Evolutionary conservation across 2,113 vertebrate species (phyloP), one percentile per base, ranked within the genome.

Genomic region (Calypte anna): DNA sequence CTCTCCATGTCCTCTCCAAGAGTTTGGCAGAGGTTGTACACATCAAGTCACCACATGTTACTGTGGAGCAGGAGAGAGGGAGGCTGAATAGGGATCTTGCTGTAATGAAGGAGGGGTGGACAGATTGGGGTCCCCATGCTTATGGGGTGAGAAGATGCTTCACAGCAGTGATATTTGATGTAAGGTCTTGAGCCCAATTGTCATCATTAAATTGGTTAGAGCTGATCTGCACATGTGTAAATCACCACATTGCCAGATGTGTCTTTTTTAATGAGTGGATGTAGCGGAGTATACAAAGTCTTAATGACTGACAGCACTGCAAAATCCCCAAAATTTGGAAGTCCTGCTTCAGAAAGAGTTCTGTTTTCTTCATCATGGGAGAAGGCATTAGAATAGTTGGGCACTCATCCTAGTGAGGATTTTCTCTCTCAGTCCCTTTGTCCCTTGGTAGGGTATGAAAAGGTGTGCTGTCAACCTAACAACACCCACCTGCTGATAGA

Each of bases 381-480:
- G 17, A 46, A 24, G 19, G 36, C 50, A 5, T 10, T 48, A 23
- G 54, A 54, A 30, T 15, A 74, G 48, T 19, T 77, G 44, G 25
- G 33, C 24, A 12, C 5, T 77, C 31, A 18, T 21, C 55, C 61
- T 23, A 25, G 6, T 4, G 4, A 50, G 25, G 28, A 14, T 46
- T 69, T 50, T 54, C 21, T 43, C 10, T 46, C 59, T 69, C 0
- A 0, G 9, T 86, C 7, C 13, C 16, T 73, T 73, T 50, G 31
- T 67, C 46, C 59, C 61, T 54, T 30, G n/a, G 50, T 62, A 51
- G 25, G 18, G 4, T 86, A 25, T 54, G 66, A 5, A 55, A 78
- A 70, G 38, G 8, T 12, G 7, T 31, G 12, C 61, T 51, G 66
- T 27, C 75, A 72, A 19, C 43, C n/a, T 66, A 51, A 23, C 51